Evolutionary conservation across 2,797 vertebrate species (phyloP).

Genomic region (Iguana delicatissima): DNA sequence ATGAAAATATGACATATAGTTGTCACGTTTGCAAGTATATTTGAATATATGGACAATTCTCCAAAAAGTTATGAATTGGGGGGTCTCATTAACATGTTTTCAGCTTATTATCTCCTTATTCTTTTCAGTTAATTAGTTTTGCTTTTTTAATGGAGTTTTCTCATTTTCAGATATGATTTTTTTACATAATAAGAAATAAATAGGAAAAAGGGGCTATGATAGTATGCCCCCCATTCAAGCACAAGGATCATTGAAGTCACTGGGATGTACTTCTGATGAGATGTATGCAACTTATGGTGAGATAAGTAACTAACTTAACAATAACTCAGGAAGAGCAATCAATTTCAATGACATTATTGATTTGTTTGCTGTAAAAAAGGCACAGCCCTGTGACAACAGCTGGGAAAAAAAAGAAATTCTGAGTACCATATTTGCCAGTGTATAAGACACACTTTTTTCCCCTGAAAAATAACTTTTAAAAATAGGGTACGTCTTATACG

Average conservation of each 20-base stretch:
- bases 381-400: neutral
- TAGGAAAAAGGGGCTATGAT: neutral
- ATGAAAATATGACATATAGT: no score
- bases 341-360: neutral
- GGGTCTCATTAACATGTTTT: no score
- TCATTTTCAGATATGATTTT: neutral
- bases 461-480: no score
- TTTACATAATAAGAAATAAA: neutral
- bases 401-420: neutral
- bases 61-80: no score
- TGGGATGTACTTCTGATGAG: neutral
- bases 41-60: no score
- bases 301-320: neutral
- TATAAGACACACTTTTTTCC: no score
- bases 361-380: neutral
- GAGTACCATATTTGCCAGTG: neutral
- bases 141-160: neutral
- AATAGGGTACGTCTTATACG: no score
- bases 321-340: neutral
- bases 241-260: neutral
- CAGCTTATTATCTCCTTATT: no score
- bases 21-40: no score
- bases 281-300: neutral
- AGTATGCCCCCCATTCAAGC: neutral
- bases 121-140: no score